Conservation (phyloP, 2,888 invertebrate species). For the Corbicula japonica region DNA sequence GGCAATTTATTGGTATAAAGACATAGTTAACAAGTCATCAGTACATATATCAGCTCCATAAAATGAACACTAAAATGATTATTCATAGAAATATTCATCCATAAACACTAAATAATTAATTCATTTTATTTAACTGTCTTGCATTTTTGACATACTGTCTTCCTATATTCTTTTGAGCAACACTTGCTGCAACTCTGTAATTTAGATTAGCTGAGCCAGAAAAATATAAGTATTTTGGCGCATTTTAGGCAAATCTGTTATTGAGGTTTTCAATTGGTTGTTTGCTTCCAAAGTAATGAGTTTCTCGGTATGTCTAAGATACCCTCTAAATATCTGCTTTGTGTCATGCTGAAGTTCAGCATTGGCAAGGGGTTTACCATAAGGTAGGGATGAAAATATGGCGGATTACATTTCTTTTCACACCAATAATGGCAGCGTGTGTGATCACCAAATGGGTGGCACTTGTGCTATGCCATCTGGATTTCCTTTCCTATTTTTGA, state of each 20-base stretch:
- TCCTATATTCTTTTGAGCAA: conserved; percentile 44
- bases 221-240: conserved; percentile 30
- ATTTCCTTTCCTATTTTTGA: conserved; percentile 9
- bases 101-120: no score
- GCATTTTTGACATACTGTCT: conserved; percentile 27
- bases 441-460: conserved; percentile 34
- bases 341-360: conserved; percentile 13
- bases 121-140: no score
- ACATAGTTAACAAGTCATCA: no score
- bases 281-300: conserved; percentile 34
- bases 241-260: conserved; percentile 40
- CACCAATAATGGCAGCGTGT: conserved; percentile 45
- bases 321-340: conserved; percentile 1
- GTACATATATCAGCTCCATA: no score
- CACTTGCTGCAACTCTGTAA: conserved; percentile 39
- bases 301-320: conserved; percentile 22
- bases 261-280: conserved; percentile 44
- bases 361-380: conserved; percentile 38
- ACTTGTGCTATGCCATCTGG: background rate
- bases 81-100: no score
- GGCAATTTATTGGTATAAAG: no score
- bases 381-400: conserved; percentile 38
- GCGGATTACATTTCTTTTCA: background rate
- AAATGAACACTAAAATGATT: no score
- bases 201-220: conserved; percentile 43